Evolutionary conservation across 2,113 vertebrate genomes (phyloP), one percentile per base, ranked within the genome.

Genomic region (Anhinga rufa): DNA sequence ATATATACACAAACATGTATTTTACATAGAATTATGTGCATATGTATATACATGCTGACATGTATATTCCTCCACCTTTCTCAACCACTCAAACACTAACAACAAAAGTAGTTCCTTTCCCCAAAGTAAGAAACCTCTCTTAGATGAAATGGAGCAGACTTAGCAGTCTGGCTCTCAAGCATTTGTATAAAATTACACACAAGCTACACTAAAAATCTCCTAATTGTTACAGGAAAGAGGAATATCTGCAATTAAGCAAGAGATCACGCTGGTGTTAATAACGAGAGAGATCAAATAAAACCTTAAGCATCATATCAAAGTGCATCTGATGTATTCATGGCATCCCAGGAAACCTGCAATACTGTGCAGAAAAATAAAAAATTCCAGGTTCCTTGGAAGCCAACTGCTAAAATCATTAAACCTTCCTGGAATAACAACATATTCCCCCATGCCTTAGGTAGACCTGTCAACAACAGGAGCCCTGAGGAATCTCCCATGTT

Each of bases 381-480:
- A 29, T 14, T 72, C 15, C 61, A 77, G 32, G 66, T 90, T 91
- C 20, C 32, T 89, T 89, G 82, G 36, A 93, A 94, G 54, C 28
- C 46, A 91, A 90, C 87, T 96, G 74, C 22, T 84, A 94, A 97
- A 95, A 86, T 65, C 40, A 89, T 85, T 94, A 92, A 80, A 52
- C 3, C 4, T 70, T 84, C 66, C n/a, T 85, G 25, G 38, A 96
- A 93, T 60, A 88, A 93, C 17, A 79, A 60, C 22, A 17, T 52
- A 69, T 87, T 93, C 46, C 72, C 84, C 77, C 2, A 1, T 75
- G 77, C 62, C 52, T 82, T 71, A 61, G 82, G 85, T 86, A 86
- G 77, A 49, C 19, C 80, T 97, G 85, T 93, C 93, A 96, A 55
- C 87, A 95, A 17, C 42, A 84, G 57, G 71, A 92, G 34, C 84